phyloP scores from a whole-genome alignment of 1,140 invertebrate species.

The Cardiocondyla obscurior region DNA sequence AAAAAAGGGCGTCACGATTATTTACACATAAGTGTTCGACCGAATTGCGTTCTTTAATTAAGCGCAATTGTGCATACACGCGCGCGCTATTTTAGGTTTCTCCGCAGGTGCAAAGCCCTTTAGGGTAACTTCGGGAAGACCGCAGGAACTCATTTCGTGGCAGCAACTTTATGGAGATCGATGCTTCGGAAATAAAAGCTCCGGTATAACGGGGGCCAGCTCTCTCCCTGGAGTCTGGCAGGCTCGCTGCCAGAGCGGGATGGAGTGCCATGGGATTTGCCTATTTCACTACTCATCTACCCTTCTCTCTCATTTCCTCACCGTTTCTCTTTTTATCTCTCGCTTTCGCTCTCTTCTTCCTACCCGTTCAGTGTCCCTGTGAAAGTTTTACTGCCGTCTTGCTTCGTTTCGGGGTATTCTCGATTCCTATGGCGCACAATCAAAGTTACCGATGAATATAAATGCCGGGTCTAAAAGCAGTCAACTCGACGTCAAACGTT shows the following conservation, averaged over 20 bases:
- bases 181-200: conserved; percentile 68
- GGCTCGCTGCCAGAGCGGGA: conserved; percentile 34
- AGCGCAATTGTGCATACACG: conserved; percentile 5
- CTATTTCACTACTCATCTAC: conserved; percentile 59
- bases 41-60: conserved; percentile 45
- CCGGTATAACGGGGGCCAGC: conserved; percentile 36
- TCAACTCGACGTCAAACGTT: conserved; percentile 53
- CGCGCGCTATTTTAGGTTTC: not conserved
- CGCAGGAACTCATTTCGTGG: conserved; percentile 60
- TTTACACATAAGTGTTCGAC: not conserved
- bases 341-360: not conserved
- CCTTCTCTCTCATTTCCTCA: not conserved
- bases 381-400: conserved; percentile 47
- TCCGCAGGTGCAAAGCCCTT: conserved; percentile 54
- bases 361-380: conserved; percentile 38
- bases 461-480: conserved; percentile 61
- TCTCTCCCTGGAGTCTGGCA: conserved; percentile 42
- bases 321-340: not conserved
- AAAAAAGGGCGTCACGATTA: not conserved
- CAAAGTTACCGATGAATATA: conserved; percentile 72
- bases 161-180: conserved; percentile 67
- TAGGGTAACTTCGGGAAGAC: conserved; percentile 48
- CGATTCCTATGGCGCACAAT: conserved; percentile 54
- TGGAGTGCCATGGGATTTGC: conserved; percentile 63
- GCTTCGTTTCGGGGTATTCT: conserved; percentile 51